Evolutionary conservation across 2,797 vertebrate species (phyloP).

Genomic region (Smutsia gigantea): DNA sequence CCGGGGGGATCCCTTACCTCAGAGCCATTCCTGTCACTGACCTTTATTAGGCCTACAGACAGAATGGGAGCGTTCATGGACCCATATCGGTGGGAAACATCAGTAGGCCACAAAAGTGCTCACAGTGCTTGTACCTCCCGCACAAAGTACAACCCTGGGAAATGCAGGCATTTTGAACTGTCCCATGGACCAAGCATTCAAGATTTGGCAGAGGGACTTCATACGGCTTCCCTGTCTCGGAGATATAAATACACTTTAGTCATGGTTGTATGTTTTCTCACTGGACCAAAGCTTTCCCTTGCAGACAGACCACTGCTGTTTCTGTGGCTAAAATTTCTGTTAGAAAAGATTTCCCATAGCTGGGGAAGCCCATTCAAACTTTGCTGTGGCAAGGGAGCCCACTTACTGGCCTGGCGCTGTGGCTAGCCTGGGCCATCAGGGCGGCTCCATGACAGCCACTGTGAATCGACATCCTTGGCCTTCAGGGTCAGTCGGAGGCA

Average conservation of each 20-base stretch:
- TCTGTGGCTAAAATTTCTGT: background rate
- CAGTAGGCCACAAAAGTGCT: too few relatives aligned
- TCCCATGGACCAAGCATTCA: background rate
- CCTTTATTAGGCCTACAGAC: background rate
- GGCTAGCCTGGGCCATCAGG: background rate
- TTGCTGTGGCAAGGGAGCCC: fast-evolving
- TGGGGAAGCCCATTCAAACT: background rate
- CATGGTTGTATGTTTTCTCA: background rate
- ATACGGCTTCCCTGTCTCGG: background rate
- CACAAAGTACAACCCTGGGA: background rate
- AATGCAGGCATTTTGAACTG: background rate
- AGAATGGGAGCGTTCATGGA: too few relatives aligned
- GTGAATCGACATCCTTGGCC: background rate
- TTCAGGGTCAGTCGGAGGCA: background rate
- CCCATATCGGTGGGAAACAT: too few relatives aligned
- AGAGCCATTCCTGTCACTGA: too few relatives aligned
- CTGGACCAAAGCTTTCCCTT: background rate
- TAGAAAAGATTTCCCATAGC: background rate
- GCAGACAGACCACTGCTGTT: background rate
- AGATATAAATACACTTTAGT: background rate
- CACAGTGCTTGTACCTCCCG: background rate
- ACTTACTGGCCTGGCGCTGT: background rate
- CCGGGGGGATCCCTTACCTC: too few relatives aligned
- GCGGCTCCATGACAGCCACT: fast-evolving
- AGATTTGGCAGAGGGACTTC: background rate